Evolutionary conservation across 2,888 invertebrate species (phyloP), one percentile per base, ranked within the genome.

Genomic region (Orthosia gothica): DNA sequence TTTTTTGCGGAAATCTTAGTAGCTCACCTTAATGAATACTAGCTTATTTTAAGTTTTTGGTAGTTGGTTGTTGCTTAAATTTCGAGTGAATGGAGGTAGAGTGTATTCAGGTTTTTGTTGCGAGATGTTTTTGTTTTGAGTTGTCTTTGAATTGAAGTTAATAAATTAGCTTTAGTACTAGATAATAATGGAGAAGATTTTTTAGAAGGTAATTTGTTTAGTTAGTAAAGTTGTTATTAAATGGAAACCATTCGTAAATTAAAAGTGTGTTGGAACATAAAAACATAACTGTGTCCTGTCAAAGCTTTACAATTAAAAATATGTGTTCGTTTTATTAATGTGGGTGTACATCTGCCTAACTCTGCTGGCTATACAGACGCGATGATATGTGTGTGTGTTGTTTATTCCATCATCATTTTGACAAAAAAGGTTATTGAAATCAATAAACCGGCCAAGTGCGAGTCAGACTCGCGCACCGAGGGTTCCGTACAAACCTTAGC

Each of bases 1-100:
- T 63, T 81, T 86, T 79, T 85, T 73, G 68, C 47, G 74, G 52
- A 82, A 85, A 82, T 86, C 87, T 84, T 79, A 57, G 54, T 55
- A 69, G 71, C 73, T 68, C 63, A 68, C 57, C 32, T 83, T 81
- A 76, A 76, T 86, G 75, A 86, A 75, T 64, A 74, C 57, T 78
- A 58, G 59, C 50, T 74, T 74, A 61, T 72, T 70, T 82, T 64
- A 45, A 23, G 68, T 70, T 77, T 69, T 62, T 62, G 26, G 66
- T 50, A 18, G 62, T 57, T 67, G 2, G 20, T 45, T 49, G 18
- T 55, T 59, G 18, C 3, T 69, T 45, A 54, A 57, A 55, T 75
- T 66, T 55, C 16, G 13, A 55, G 32, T 47, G 15, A 54, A 74
- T 23, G n/a, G 26, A 23, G 1, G 4, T 45, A 49, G 26, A 64